A percentile compares a stretch with the other conserved stretches of the same genome.
These are phyloP conservation scores for Caenorhabditis macrosperma DNA, from an alignment of 2,888 invertebrate genomes.

Conservation along the genomic window DNA sequence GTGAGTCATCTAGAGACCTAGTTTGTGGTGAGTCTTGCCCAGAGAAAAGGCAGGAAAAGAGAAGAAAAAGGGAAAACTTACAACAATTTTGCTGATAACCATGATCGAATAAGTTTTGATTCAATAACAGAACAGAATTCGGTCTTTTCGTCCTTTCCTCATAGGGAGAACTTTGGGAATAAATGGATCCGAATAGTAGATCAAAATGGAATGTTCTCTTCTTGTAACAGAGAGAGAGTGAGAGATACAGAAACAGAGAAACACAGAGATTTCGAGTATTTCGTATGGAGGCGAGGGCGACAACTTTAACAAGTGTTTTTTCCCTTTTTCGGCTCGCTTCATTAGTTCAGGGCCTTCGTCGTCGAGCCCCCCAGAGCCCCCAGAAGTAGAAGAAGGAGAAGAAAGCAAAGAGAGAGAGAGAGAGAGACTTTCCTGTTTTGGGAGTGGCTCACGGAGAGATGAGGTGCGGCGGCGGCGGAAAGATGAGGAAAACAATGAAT, in stretches of 20 bases:
- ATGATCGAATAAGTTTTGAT: slow-evolving; percentile 6
- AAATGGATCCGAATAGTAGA: too few species aligned
- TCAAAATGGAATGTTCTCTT: too few species aligned
- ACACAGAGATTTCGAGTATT: slow-evolving; percentile 12
- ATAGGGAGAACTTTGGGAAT: too few species aligned
- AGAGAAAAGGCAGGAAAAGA: too few species aligned
- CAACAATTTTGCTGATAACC: slow-evolving; percentile 40
- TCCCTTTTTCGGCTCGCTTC: slow-evolving; percentile 38
- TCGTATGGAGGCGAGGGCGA: slow-evolving; percentile 27
- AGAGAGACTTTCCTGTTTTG: slow-evolving; percentile 9
- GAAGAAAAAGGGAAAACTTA: slow-evolving; percentile 20
- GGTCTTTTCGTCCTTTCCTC: background rate
- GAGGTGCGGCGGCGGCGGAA: background rate
- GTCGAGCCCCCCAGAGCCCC: slow-evolving; percentile 16
- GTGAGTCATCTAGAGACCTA: background rate
- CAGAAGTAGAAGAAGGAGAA: background rate
- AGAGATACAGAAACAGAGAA: background rate
- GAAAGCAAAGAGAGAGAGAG: too few species aligned
- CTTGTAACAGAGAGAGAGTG: background rate
- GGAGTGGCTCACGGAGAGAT: background rate
- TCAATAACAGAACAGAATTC: slow-evolving; percentile 12
- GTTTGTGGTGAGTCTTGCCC: too few species aligned
- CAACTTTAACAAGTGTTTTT: slow-evolving; percentile 56
- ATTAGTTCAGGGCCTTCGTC: slow-evolving; percentile 31
- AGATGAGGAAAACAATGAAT: slow-evolving; percentile 6